Conservation (phyloP, 2,113 vertebrate species). For the Octodon degus region DNA sequence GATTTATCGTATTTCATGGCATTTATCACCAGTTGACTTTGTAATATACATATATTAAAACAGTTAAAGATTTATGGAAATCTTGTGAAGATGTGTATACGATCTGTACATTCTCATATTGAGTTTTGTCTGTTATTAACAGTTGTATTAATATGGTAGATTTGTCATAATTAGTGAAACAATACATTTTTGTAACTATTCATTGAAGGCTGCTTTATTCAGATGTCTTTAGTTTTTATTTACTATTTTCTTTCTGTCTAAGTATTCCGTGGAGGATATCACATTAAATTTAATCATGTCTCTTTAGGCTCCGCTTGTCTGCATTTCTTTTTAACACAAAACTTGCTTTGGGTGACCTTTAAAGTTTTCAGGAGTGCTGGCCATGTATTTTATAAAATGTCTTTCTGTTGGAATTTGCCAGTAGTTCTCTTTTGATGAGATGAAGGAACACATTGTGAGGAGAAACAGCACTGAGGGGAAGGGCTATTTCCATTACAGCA, state of each 20-base stretch:
- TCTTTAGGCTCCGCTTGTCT: background rate
- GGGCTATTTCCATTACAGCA: background rate
- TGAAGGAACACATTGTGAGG: background rate
- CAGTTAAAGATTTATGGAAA: background rate
- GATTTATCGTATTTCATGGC: background rate
- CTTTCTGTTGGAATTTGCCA: background rate
- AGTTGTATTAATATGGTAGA: background rate
- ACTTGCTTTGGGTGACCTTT: background rate
- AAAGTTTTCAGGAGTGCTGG: background rate
- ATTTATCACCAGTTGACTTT: background rate
- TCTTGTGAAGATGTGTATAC: background rate
- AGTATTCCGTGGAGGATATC: background rate
- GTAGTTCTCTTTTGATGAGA: background rate
- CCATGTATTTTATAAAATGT: background rate
- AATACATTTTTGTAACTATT: background rate
- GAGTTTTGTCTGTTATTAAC: background rate
- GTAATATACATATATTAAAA: background rate
- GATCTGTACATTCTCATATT: background rate
- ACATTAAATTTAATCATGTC: background rate
- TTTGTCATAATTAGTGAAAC: background rate
- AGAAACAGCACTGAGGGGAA: background rate
- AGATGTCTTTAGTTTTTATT: background rate
- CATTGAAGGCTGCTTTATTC: background rate
- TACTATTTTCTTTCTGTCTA: background rate
- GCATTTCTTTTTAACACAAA: background rate